Evolutionary conservation across 2,888 invertebrate genomes (phyloP), one percentile per base, ranked within the genome.

Genomic region (Brassicogethes aeneus): DNA sequence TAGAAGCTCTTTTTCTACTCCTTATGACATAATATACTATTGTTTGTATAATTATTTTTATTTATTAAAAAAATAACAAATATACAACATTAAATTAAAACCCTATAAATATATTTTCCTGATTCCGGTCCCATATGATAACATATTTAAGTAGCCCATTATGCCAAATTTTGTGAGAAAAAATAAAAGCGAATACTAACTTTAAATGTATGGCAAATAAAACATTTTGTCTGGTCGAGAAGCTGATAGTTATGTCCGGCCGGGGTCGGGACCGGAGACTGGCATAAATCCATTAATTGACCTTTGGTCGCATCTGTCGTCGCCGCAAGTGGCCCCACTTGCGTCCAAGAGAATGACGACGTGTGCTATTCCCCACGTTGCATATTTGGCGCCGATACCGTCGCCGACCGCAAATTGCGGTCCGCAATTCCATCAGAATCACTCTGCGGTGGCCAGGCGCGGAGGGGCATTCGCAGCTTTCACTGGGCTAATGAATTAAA

Each of bases 251-350:
- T 23, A 23, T 23, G 23, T 23, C 10, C 23, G 23, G 23, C 5
- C 23, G 23, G 23, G 5, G 23, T 23, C 23, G 5, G 23, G 23
- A 23, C 23, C n/a, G n/a, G n/a, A n/a, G n/a, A 10, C 23, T 44
- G 55, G 53, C 55, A 57, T 57, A 59, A 59, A 59, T 59, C 55
- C 56, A 57, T 56, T 57, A 59, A 59, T 59, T 57, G 59, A 59
- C 57, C 59, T 44, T 53, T 53, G 56, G 55, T 52, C 56, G 48
- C 59, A 57, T 54, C 51, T 57, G 59, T 48, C 46, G 43, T 45
- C 44, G 47, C 57, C 55, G 46, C 57, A 54, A 48, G 49, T 46
- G 23, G 47, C 57, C 55, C 45, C 57, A 54, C 47, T 48, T 46
- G 23, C 23, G 23, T 5, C 23, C 23, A 7, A 7, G 5, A 5